phyloP scores from a whole-genome alignment of 1,140 invertebrate genomes.

The Trichonephila inaurata region DNA sequence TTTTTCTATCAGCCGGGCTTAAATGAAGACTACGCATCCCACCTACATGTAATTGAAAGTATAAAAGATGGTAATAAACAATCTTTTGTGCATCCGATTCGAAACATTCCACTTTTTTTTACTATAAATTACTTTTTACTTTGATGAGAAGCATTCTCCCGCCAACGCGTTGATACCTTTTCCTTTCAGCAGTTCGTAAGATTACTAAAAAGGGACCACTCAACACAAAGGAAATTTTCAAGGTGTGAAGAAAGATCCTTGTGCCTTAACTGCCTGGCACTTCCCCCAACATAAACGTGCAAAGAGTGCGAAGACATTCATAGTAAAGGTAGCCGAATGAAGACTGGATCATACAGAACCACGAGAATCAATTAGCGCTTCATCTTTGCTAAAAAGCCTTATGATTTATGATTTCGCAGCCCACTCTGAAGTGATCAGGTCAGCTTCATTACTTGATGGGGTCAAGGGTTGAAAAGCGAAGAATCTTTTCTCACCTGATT shows the following conservation, averaged over 20 bases:
- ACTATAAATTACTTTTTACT: neutral
- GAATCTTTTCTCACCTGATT: constrained; percentile 48
- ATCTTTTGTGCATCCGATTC: neutral
- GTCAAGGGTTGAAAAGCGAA: constrained; percentile 34
- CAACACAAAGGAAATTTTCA: neutral
- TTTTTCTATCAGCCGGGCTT: neutral
- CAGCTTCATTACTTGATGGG: constrained; percentile 61
- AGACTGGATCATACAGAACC: neutral
- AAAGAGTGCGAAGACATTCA: neutral
- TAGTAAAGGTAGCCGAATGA: neutral
- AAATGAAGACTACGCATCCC: neutral
- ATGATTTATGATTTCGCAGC: constrained; percentile 40
- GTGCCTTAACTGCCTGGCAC: neutral
- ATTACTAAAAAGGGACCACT: neutral
- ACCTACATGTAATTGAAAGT: constrained; percentile 3
- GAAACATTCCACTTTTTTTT: neutral
- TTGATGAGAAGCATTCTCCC: neutral
- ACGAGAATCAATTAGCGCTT: constrained; percentile 42
- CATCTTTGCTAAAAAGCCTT: constrained; percentile 40
- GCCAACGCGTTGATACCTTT: constrained; percentile 13
- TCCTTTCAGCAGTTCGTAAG: constrained; percentile 8
- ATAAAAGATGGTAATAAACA: neutral
- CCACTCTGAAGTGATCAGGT: constrained; percentile 13
- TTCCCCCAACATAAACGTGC: constrained; percentile 12
- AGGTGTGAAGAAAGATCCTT: neutral